Base-by-base conservation (phyloP, 1,140 invertebrate genomes). In the Leptonema lineaticorne region DNA sequence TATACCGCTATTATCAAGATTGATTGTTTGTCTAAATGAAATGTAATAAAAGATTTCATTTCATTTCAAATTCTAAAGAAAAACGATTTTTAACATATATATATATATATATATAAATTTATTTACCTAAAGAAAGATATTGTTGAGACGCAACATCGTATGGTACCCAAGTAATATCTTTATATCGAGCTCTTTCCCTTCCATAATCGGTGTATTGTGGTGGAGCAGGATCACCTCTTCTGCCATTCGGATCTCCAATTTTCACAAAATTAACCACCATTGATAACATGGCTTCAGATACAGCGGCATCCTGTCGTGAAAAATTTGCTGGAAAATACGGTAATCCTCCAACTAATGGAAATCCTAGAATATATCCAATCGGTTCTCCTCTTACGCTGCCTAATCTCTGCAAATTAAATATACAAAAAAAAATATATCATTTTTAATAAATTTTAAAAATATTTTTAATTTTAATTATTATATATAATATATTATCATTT, bases 301-400 rank as follows among this genome's bases (percentile, higher is more conserved):
- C 86, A 6, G 86, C 84, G 72, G 89, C 85, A 77, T 95, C 93
- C 22, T 88, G 86, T 11, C 87, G 79, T 20, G 87, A 89, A 81
- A 90, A 95, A 79, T 92, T 92, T 33, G 86, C 84, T 0, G 87
- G 85, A 63, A 88, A 85, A 69, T 83, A 82, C 9, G 85, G 82
- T 64, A 82, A 78, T 22, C 84, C 90, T 1, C 87, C 87, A 24
- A 94, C 89, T 50, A 96, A 78, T 0, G 94, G 94, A 41, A 93
- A 86, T 0, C 94, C 94, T 71, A 96, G 88, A 59, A 96, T 86
- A 78, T 95, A 96, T 0, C 91, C 84, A 33, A 96, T 79, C 50
- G 94, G 92, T 76, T 96, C 93, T 6, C 93, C 92, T 24, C 91
- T 85, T 0, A 95, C 87, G 73, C 91, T 92, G 0, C 92, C 92